These are phyloP conservation scores for Menura novaehollandiae DNA, from an alignment of 2,113 vertebrate species.

Conservation along the genomic window DNA sequence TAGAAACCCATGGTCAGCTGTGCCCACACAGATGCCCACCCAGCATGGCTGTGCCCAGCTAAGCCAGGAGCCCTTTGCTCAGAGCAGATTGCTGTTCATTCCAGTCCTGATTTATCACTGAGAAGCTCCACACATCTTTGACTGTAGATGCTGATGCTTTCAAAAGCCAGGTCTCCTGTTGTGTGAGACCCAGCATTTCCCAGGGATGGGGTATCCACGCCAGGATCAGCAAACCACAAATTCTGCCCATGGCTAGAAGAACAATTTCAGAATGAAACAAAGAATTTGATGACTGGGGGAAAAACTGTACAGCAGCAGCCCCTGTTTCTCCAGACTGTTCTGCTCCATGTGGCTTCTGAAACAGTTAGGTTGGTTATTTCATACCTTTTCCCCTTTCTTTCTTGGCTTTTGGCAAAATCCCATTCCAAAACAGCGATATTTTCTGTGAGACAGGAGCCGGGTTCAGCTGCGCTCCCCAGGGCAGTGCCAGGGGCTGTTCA, in stretches of 20 bases:
- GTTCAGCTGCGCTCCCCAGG: not conserved
- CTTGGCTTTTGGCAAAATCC: not conserved
- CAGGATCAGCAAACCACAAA: not conserved
- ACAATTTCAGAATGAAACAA: not conserved
- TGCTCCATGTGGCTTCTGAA: not conserved
- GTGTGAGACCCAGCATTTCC: not conserved
- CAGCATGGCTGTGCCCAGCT: not conserved
- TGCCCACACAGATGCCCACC: constrained; percentile 18
- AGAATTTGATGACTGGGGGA: not conserved
- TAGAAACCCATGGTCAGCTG: not conserved
- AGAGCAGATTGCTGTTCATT: not conserved
- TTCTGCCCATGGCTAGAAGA: not conserved
- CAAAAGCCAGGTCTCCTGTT: not conserved
- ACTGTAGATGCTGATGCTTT: not conserved
- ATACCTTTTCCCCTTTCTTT: not conserved
- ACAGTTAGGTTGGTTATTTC: not conserved
- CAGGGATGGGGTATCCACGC: not conserved
- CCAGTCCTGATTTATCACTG: not conserved
- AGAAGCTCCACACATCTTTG: not conserved
- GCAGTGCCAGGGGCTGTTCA: not conserved
- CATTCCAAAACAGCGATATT: not conserved
- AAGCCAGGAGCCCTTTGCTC: not conserved
- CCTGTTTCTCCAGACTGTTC: not conserved
- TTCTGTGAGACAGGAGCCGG: not conserved
- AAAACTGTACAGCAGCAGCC: not conserved